Evolutionary conservation across 2,113 vertebrate species (phyloP), one percentile per base, ranked within the genome.

Genomic region (Nanorana parkeri): DNA sequence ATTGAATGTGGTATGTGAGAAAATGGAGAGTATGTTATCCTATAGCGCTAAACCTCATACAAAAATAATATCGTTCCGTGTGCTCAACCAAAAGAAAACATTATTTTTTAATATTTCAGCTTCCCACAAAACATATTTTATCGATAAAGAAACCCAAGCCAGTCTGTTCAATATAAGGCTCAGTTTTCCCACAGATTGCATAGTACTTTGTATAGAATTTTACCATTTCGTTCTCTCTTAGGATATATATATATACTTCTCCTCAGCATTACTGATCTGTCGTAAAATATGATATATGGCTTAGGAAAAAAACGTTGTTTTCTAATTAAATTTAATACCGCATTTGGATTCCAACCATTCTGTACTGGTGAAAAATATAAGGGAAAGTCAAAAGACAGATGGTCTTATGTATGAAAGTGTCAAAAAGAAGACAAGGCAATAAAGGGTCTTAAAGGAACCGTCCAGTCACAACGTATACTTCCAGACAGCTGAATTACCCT

Each of bases 121-220:
- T 79, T 79, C 66, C 66, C 54, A 68, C 52, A 58, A 79, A 68
- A 69, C 77, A 79, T 68, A 68, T 68, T 56, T 67, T 58, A 75
- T 61, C 55, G 55, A 61, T 19, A 20, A 15, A n/a, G 72, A 60
- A 64, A 77, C 58, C 41, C 51, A 36, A 77, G 36, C 26, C 74
- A 52, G 21, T 36, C 51, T 61, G 36, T 77, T 77, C 74, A 64
- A 41, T 64, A 51, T 36, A 28, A 4, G 20, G 60, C 36, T 77
- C 63, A 26, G 58, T 28, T 64, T 77, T 77, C 60, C 74, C 60
- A 77, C 60, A 21, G 21, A n/a, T 77, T 77, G 23, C 19, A 26
- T 77, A 52, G 51, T 77, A 28, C 41, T 47, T 51, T 28, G 52
- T 64, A 51, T 77, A 76, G 41, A 47, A 11, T 47, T 47, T 61